Evolutionary conservation across 2,888 invertebrate genomes (phyloP), one percentile per base, ranked within the genome.

Genomic region (Subacronicta megacephala): DNA sequence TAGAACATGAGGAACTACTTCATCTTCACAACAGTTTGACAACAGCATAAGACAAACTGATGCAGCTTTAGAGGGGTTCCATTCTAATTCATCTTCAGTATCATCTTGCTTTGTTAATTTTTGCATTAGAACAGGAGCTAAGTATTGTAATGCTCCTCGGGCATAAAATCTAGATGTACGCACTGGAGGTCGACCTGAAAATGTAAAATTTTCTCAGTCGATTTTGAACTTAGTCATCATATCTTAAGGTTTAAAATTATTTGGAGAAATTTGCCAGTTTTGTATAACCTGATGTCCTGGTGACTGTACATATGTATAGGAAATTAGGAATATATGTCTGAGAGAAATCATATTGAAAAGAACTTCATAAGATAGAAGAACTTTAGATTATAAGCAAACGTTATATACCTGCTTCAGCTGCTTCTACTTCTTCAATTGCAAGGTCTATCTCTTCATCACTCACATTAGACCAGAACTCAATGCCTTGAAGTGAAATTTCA

Each of bases 391-490:
- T n/a, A n/a, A n/a, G 58, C 37, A 49, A 56, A 51, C 20, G 29
- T 23, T 13, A 41, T 43, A 62, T 84, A 94, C 94, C 96, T 78
- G 97, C 96, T 88, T 99, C 99, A 35, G 96, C 95, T 10, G 99
- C 99, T 93, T 99, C 99, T 40, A 97, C 97, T 81, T 98, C 98
- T 90, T 99, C 99, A 86, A 99, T 97, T 1, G 97, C 96, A 70
- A 99, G 94, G 91, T 99, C 99, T 31, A 99, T 98, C 93, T 99
- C 99, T 93, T 99, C 99, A 92, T 99, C 99, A 83, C 99, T 99
- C 0, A 99, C 99, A 81, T 99, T 99, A 4, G 99, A 99, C 99
- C 99, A 99, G 94, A 99, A 99, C 90, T 99, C 99, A 87, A 99
- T 99, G 72, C 99, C 99, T 95, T 99, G 99, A 54, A 99, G 95